phyloP scores from a whole-genome alignment of 2,113 vertebrate species.

The Corynorhinus townsendii region DNA sequence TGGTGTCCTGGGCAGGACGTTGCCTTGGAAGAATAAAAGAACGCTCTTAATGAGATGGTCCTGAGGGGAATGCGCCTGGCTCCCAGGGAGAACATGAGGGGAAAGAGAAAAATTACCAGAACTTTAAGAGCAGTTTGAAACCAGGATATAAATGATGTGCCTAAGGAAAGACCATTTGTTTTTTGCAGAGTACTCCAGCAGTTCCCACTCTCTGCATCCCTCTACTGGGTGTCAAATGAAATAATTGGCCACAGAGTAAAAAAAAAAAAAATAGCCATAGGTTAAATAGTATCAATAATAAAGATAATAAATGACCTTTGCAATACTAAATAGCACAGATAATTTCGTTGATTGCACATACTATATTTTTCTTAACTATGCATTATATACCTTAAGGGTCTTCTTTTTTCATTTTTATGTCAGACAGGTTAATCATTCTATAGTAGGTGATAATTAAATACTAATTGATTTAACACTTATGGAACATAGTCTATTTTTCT shows the following conservation, averaged over 20 bases:
- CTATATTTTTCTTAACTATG: background rate
- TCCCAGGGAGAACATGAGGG: slow-evolving; percentile 60
- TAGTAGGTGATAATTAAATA: background rate
- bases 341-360: background rate
- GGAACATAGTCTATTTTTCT: background rate
- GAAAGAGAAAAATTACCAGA: slow-evolving; percentile 67
- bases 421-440: background rate
- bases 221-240: background rate
- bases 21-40: slow-evolving; percentile 28
- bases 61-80: slow-evolving; percentile 49
- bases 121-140: slow-evolving; percentile 71
- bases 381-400: background rate
- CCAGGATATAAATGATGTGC: slow-evolving; percentile 63
- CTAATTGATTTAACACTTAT: background rate
- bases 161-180: slow-evolving; percentile 67
- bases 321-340: background rate
- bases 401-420: background rate
- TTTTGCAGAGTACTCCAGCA: slow-evolving; percentile 46
- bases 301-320: background rate
- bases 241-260: background rate
- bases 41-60: slow-evolving; percentile 53
- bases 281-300: background rate
- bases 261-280: background rate
- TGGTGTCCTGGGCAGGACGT: slow-evolving; percentile 56
- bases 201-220: slow-evolving; percentile 3